A percentile compares a stretch with the other conserved stretches of the same genome.
These are phyloP conservation scores for Platanista minor DNA, from an alignment of 2,113 vertebrate genomes.

Conservation along the genomic window DNA sequence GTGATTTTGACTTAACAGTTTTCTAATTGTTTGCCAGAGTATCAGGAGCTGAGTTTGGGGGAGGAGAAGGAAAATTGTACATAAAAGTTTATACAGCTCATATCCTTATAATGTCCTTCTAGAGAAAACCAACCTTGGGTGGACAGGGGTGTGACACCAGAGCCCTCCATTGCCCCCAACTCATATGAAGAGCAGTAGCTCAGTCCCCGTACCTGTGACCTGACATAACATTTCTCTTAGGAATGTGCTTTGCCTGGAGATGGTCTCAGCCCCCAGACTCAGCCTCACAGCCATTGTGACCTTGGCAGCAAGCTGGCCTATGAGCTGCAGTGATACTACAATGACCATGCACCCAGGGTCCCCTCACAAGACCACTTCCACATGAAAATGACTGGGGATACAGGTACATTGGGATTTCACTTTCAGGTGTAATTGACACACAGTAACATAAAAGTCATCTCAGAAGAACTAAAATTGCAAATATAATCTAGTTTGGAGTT, in stretches of 20 bases:
- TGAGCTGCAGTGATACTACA: fast-evolving
- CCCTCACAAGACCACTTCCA: fast-evolving
- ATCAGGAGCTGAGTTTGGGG: background rate
- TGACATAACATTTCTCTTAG: background rate
- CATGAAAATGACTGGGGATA: fast-evolving
- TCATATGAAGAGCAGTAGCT: background rate
- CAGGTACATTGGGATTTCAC: fast-evolving
- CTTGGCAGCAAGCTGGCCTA: background rate
- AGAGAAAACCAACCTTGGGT: background rate
- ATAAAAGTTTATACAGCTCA: background rate
- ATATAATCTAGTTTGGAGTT: background rate
- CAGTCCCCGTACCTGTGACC: fast-evolving
- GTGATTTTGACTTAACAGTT: background rate
- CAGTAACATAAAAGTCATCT: background rate
- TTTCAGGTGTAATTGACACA: background rate
- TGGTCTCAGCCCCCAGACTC: background rate
- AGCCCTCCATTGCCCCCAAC: too few relatives aligned
- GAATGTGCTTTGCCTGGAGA: background rate
- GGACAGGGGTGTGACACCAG: background rate
- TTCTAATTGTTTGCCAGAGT: background rate
- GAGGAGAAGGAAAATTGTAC: background rate
- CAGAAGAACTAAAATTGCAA: background rate
- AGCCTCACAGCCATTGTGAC: background rate
- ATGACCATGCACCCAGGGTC: fast-evolving
- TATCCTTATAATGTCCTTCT: background rate